These are phyloP conservation scores for Rambutsinella grinnellia DNA, from an alignment of 2,888 invertebrate genomes.

Conservation along the genomic window DNA sequence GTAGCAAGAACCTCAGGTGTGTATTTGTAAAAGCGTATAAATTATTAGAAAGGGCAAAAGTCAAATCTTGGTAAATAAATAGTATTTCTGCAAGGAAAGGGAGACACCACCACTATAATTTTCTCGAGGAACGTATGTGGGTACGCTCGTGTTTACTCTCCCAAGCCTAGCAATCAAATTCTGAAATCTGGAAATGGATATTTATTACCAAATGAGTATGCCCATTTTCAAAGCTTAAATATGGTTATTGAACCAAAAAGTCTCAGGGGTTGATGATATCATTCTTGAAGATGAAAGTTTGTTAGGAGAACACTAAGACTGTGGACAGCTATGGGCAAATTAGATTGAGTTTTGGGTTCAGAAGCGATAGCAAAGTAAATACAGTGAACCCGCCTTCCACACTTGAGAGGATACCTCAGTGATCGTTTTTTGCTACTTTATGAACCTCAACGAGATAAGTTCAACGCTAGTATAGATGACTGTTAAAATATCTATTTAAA, in stretches of 20 bases:
- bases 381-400: no score
- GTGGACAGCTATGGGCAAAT: constrained; percentile 54
- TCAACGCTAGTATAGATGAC: no score
- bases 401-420: no score
- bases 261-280: neutral
- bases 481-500: no score
- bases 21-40: constrained; percentile 4
- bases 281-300: neutral
- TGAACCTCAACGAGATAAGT: no score
- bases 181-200: constrained; percentile 50
- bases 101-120: constrained; percentile 20
- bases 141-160: constrained; percentile 11
- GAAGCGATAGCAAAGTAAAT: constrained; percentile 56
- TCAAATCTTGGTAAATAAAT: constrained; percentile 7
- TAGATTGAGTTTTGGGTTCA: constrained; percentile 45
- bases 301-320: neutral
- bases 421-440: no score
- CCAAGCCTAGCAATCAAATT: constrained; percentile 28
- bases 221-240: constrained; percentile 40
- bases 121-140: constrained; percentile 3
- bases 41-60: constrained; percentile 12
- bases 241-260: constrained; percentile 23
- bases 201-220: constrained; percentile 41
- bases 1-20: constrained; percentile 50
- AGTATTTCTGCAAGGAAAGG: constrained; percentile 7